These are phyloP conservation scores for Urocyon cinereoargenteus DNA, from an alignment of 2,797 vertebrate species.

Conservation along the genomic window DNA sequence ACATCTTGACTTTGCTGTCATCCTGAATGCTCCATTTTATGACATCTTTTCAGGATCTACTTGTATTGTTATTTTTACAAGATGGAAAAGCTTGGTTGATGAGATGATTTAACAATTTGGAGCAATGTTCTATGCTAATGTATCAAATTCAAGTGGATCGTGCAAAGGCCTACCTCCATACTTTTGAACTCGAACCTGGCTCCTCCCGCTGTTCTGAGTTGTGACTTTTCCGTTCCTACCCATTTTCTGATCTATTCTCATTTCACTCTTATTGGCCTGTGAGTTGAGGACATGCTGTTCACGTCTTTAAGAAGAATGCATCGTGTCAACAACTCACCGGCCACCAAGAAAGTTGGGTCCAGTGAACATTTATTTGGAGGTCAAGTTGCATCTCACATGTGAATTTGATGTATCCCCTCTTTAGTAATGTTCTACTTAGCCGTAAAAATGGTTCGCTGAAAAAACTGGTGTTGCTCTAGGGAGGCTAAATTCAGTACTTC, in stretches of 20 bases:
- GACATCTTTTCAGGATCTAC: neutral
- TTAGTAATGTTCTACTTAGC: neutral
- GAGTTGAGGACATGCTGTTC: neutral
- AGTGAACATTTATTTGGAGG: conserved; percentile 82
- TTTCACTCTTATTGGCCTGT: conserved; percentile 75
- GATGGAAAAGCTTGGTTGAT: neutral
- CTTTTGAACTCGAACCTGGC: conserved; percentile 78
- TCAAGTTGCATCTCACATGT: neutral
- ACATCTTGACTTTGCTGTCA: neutral
- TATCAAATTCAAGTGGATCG: neutral
- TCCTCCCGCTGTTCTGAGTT: conserved; percentile 77
- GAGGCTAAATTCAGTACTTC: neutral
- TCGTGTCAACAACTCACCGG: neutral
- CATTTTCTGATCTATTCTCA: conserved; percentile 80
- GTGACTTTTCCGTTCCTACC: conserved; percentile 33
- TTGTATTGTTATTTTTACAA: neutral
- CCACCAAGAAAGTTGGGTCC: conserved; percentile 72
- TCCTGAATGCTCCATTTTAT: neutral
- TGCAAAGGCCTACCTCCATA: conserved; percentile 79
- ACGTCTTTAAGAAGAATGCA: neutral
- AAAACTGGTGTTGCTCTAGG: neutral
- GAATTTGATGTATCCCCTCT: neutral
- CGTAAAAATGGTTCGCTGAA: neutral
- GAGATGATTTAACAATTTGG: neutral
- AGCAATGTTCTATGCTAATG: neutral